phyloP scores from a whole-genome alignment of 2,113 vertebrate genomes.

The Mungos mungo region DNA sequence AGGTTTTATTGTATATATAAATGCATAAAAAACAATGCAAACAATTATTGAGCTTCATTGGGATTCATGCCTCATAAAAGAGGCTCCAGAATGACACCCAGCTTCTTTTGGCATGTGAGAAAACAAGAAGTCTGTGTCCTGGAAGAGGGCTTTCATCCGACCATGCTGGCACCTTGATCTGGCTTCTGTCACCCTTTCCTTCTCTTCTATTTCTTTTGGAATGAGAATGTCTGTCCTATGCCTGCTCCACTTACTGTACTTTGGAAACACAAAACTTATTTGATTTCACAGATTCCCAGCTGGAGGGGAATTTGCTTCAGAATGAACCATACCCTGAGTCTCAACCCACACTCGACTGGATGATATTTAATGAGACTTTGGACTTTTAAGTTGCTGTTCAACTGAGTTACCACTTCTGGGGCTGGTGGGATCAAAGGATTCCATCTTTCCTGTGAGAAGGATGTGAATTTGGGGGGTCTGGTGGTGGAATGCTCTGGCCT shows the following conservation, averaged over 20 bases:
- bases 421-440: not conserved
- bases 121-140: too few relatives aligned
- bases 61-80: not conserved
- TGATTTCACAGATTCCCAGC: not conserved
- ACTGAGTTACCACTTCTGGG: not conserved
- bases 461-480: not conserved
- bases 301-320: not conserved
- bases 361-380: not conserved
- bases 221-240: not conserved
- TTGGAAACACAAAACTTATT: not conserved
- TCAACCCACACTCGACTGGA: not conserved
- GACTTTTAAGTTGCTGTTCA: not conserved
- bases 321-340: not conserved
- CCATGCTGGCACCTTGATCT: not conserved
- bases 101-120: not conserved
- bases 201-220: not conserved
- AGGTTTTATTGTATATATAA: too few relatives aligned
- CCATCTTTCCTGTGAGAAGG: not conserved
- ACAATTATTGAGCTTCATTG: too few relatives aligned
- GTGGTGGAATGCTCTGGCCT: not conserved
- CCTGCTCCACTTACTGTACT: not conserved
- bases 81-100: not conserved
- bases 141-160: not conserved
- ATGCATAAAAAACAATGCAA: too few relatives aligned
- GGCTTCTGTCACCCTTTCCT: not conserved